Conservation (phyloP, 2,888 invertebrate species). For the Leptogaster cylindrica region DNA sequence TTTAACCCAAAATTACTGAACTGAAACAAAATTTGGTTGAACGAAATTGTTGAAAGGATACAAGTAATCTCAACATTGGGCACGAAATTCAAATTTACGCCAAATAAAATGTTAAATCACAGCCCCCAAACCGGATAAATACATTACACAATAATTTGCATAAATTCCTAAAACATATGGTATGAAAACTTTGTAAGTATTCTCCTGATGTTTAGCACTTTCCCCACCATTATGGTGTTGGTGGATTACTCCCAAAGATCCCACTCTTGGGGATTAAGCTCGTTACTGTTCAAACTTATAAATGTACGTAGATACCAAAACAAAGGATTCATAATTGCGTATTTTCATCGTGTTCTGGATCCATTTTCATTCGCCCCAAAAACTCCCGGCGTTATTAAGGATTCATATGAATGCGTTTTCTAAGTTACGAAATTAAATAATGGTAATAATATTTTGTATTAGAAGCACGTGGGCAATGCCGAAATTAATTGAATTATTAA, state of each 20-base stretch:
- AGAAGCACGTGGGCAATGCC: not conserved
- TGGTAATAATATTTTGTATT: not conserved
- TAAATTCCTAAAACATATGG: constrained; percentile 13
- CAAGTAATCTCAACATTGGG: too few relatives aligned
- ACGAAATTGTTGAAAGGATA: too few relatives aligned
- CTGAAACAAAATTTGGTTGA: not conserved
- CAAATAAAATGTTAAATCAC: not conserved
- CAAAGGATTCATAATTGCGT: constrained; percentile 10
- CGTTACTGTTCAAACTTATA: not conserved
- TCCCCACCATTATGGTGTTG: not conserved
- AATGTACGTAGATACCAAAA: not conserved
- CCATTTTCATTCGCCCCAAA: not conserved
- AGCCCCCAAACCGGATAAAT: constrained; percentile 5
- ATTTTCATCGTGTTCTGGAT: not conserved
- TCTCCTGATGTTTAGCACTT: not conserved
- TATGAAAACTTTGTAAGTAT: too few relatives aligned
- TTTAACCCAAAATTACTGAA: not conserved
- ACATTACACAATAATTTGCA: constrained; percentile 6
- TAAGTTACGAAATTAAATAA: constrained; percentile 5
- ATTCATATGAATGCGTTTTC: not conserved
- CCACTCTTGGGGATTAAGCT: not conserved
- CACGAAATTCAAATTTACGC: not conserved
- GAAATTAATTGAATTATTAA: not conserved
- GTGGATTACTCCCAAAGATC: not conserved
- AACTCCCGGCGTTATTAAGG: not conserved